Evolutionary conservation across 2,888 invertebrate species (phyloP).

Genomic region (Meliscaeva auricollis): DNA sequence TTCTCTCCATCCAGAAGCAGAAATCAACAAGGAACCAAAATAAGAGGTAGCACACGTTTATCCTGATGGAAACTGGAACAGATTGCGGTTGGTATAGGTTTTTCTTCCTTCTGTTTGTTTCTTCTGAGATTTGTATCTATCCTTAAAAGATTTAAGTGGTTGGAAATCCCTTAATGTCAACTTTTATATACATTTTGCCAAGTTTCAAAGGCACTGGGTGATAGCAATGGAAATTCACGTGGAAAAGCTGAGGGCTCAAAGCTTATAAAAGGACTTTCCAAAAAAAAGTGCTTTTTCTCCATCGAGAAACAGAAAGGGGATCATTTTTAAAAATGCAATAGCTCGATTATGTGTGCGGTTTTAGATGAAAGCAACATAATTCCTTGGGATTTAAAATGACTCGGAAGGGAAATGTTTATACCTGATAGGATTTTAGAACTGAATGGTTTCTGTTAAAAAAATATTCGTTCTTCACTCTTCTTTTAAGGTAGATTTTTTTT

Average conservation of each 20-base stretch:
- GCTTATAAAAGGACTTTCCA: no score
- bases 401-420: neutral
- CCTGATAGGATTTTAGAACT: neutral
- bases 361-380: neutral
- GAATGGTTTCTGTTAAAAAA: neutral
- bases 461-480: no score
- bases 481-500: no score
- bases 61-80: constrained; percentile 42
- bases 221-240: constrained; percentile 8
- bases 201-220: neutral
- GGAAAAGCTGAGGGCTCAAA: neutral
- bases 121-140: constrained; percentile 20
- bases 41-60: neutral
- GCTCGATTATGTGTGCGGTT: neutral
- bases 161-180: constrained; percentile 41
- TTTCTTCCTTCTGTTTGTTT: neutral
- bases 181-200: neutral
- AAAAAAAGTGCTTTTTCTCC: neutral
- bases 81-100: constrained; percentile 46
- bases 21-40: constrained; percentile 29
- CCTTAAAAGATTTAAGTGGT: constrained; percentile 43
- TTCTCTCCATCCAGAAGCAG: neutral
- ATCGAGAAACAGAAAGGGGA: neutral
- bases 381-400: neutral
- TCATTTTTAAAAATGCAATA: neutral